Conservation (phyloP, 1,140 invertebrate species). For the Andrena cerasifolii region DNA sequence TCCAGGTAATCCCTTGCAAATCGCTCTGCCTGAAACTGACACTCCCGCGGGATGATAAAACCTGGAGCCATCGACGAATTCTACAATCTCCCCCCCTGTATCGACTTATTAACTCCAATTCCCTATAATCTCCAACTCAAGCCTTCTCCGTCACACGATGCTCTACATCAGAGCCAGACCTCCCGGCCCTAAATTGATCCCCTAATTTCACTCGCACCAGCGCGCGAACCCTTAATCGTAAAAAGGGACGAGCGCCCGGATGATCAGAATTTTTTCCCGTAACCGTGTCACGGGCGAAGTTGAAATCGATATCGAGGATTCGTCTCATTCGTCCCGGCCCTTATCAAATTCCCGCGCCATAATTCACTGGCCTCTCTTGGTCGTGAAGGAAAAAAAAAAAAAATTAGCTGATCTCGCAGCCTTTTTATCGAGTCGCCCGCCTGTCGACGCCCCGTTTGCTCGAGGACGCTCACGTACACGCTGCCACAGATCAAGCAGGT, state of each 20-base stretch:
- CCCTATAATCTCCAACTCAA: too few species aligned
- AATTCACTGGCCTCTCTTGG: background rate
- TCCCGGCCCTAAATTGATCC: too few species aligned
- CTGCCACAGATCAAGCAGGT: constrained; percentile 1
- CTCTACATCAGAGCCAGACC: too few species aligned
- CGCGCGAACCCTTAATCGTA: too few species aligned
- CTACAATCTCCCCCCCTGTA: too few species aligned
- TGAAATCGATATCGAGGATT: background rate
- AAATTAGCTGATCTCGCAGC: constrained; percentile 24
- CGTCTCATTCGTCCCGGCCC: background rate
- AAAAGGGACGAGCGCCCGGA: too few species aligned
- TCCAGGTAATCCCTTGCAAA: constrained; percentile 12
- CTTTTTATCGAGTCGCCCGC: background rate
- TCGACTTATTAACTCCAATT: too few species aligned
- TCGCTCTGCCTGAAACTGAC: constrained; percentile 2
- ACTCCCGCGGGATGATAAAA: background rate
- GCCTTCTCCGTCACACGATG: too few species aligned
- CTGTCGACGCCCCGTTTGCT: background rate
- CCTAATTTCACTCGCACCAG: too few species aligned
- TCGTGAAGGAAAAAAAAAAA: background rate
- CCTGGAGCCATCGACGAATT: background rate
- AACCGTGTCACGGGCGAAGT: background rate
- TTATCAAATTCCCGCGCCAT: constrained; percentile 17
- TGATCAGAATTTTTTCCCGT: too few species aligned
- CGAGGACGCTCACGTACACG: background rate